Evolutionary conservation across 2,113 vertebrate species (phyloP).

Genomic region (Apodemus sylvaticus): DNA sequence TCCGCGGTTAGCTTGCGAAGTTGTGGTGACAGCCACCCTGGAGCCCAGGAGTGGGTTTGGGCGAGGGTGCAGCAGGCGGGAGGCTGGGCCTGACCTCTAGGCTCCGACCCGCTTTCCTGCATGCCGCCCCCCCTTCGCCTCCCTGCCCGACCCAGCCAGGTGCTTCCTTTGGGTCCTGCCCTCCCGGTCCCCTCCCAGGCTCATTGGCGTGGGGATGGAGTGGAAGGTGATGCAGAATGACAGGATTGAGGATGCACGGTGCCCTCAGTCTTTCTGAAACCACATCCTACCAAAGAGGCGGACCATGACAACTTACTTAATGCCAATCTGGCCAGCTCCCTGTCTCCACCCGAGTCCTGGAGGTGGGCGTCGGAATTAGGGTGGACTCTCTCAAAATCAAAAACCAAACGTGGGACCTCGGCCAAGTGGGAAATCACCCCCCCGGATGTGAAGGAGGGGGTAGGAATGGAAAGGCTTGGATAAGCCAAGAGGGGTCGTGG

Average conservation of each 20-base stretch:
- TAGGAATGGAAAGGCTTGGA: constrained; percentile 8
- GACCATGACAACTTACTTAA: not conserved
- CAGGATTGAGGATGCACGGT: not conserved
- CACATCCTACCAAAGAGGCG: not conserved
- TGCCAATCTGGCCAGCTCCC: not conserved
- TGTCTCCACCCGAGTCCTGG: not conserved
- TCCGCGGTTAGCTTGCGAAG: rapidly evolving
- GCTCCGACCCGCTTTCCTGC: not conserved
- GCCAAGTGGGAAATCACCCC: constrained; percentile 80
- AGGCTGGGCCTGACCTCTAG: not conserved
- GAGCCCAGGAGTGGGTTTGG: not conserved
- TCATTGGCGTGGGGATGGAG: not conserved
- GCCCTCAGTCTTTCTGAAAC: not conserved
- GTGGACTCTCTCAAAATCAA: constrained; percentile 62
- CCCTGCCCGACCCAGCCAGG: constrained; percentile 70
- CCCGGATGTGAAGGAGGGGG: constrained; percentile 63
- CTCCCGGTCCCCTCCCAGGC: constrained; percentile 18
- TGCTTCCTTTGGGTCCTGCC: constrained; percentile 71
- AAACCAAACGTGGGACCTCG: constrained; percentile 44
- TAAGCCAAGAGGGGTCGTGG: not conserved
- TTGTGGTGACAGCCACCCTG: not conserved
- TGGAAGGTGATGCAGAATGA: not conserved
- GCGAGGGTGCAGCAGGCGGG: not conserved
- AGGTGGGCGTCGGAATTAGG: constrained; percentile 59
- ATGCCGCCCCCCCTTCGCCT: constrained; percentile 27